Percentiles rank a stretch among this genome's conserved stretches.
Conservation (phyloP, 1,140 invertebrate species). For the Diachasma alloeum region DNA sequence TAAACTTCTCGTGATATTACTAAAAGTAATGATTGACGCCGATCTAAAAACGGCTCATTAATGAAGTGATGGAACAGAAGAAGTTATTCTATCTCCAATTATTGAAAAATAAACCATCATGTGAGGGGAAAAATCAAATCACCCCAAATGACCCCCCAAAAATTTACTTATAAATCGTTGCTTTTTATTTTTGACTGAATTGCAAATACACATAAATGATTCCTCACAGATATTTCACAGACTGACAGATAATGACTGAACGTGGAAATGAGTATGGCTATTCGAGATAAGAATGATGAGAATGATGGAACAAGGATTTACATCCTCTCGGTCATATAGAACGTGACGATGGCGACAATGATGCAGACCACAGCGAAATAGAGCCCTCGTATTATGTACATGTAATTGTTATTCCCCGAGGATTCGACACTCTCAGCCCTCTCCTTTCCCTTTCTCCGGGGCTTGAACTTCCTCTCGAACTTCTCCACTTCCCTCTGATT, state of each 20-base stretch:
- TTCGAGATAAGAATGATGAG: not conserved
- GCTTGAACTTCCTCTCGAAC: conserved; percentile 77
- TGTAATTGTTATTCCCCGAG: not conserved
- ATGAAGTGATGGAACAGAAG: not conserved
- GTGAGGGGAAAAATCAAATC: too few species aligned
- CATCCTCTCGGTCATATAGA: conserved; percentile 12
- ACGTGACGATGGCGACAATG: not conserved
- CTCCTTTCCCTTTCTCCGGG: conserved; percentile 66
- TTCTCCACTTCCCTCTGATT: conserved; percentile 76
- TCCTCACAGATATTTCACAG: too few species aligned
- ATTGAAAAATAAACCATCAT: too few species aligned
- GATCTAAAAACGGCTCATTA: too few species aligned
- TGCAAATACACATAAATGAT: not conserved
- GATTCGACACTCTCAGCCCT: conserved; percentile 24
- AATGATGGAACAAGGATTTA: not conserved
- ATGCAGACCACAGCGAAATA: not conserved
- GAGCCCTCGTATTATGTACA: not conserved
- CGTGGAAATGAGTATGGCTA: not conserved
- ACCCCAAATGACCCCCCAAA: too few species aligned
- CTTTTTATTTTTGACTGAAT: not conserved
- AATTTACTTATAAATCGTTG: not conserved
- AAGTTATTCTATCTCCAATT: too few species aligned
- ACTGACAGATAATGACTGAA: not conserved
- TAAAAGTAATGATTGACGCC: too few species aligned
- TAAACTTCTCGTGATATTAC: too few species aligned